Evolutionary conservation across 1,140 invertebrate genomes (phyloP).

Genomic region (Chelonus insularis): DNA sequence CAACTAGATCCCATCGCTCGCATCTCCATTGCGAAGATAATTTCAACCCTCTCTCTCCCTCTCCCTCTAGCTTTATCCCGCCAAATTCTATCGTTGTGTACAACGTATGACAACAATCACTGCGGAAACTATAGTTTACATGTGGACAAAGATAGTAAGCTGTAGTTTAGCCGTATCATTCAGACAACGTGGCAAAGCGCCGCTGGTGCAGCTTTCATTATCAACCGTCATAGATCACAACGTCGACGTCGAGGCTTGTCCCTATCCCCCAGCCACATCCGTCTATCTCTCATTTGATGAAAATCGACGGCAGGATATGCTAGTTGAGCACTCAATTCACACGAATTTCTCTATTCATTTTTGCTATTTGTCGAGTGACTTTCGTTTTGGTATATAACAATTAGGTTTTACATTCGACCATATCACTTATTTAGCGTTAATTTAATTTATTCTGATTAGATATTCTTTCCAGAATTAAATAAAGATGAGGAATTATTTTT

Average conservation of each 20-base stretch:
- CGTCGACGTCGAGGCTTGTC: slow-evolving; percentile 17
- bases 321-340: background rate
- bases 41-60: slow-evolving; percentile 30
- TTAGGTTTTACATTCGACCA: no score
- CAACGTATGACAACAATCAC: slow-evolving; percentile 30
- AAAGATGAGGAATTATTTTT: no score
- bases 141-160: slow-evolving; percentile 9
- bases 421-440: no score
- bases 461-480: no score
- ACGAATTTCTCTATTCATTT: background rate
- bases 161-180: slow-evolving; percentile 24
- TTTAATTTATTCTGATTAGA: no score
- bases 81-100: background rate
- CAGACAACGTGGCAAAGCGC: background rate
- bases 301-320: slow-evolving; percentile 30
- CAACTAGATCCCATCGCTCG: slow-evolving; percentile 20
- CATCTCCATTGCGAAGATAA: slow-evolving; percentile 46
- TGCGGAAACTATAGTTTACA: slow-evolving; percentile 32
- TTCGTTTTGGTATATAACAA: no score
- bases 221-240: slow-evolving; percentile 56
- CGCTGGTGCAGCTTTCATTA: slow-evolving; percentile 52
- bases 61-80: background rate
- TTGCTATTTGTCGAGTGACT: background rate
- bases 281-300: slow-evolving; percentile 52
- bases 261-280: slow-evolving; percentile 45